Base-by-base conservation (phyloP, 2,888 invertebrate species). In the Sphinx pinastri region DNA sequence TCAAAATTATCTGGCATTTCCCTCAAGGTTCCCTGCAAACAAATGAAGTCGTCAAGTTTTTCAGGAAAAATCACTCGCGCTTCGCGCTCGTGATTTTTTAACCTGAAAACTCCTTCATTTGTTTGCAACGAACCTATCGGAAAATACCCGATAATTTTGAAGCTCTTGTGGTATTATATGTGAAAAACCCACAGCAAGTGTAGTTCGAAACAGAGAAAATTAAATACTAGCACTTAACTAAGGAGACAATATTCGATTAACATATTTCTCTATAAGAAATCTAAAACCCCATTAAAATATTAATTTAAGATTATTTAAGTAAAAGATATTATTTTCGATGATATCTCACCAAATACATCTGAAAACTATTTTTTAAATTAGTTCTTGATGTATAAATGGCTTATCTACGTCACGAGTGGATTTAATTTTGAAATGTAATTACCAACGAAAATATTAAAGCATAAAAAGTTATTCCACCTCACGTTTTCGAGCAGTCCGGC, bases 391-490 rank as follows among this genome's bases (percentile, higher is more conserved):
- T 11, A 19, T 19, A 55, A 55, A 19, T 55, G 14, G 11, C 12
- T 45, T 60, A 47, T 45, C 60, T 60, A 16, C 60, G 60, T 16
- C 60, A 11, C 3, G 16, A 63, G 16, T 12, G 47, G 19, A 55
- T 55, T 55, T 55, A 19, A 55, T 19, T 55, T 63, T 47, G 47
- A 49, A 49, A 49, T 63, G 49, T 49, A 63, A 63, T 49, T 49
- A 63, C 49, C n/a, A 16, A 47, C n/a, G 49, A 63, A 47, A 63
- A 63, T 63, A 49, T 49, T 19, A 25, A 63, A 63, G 25, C 13
- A 14, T 49, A 60, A 47, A 60, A 60, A 60, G 16, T 12, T 63
- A 63, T 63, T 47, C 19, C 47, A 47, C 2, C 47, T 49, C 63
- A 63, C 63, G 63, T 49, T 19, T 58, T 63, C 13, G 2, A 25